phyloP scores from a whole-genome alignment of 2,888 invertebrate genomes.

The Dimorphilus gyrociliatus region DNA sequence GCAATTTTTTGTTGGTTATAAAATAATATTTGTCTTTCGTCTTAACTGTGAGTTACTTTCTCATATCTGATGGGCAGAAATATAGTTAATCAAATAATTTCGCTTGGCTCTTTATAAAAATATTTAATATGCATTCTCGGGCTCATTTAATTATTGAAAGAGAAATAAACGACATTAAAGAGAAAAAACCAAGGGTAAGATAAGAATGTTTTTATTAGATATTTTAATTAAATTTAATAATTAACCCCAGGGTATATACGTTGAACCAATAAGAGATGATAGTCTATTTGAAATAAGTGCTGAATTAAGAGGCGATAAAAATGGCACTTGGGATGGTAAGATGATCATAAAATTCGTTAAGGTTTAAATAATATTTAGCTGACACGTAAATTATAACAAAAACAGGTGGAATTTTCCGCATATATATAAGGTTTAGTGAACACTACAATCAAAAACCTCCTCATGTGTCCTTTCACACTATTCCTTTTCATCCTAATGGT shows the following conservation, averaged over 20 bases:
- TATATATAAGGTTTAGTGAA: conserved; percentile 32
- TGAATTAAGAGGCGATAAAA: conserved; percentile 22
- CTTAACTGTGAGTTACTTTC: no score
- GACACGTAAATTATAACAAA: background rate
- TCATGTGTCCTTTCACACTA: conserved; percentile 28
- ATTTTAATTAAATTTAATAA: background rate
- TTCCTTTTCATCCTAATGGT: conserved; percentile 36
- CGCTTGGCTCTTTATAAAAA: no score
- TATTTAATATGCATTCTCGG: no score
- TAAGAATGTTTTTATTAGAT: no score
- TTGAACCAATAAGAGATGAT: conserved; percentile 20
- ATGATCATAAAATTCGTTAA: background rate
- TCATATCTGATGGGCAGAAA: no score
- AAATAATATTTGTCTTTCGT: no score
- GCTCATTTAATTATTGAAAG: no score
- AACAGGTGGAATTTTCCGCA: conserved; percentile 26
- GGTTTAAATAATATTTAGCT: background rate
- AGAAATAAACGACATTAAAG: no score
- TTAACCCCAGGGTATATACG: conserved; percentile 31
- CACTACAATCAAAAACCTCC: conserved; percentile 25
- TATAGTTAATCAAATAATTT: no score
- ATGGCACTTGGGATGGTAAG: conserved; percentile 29
- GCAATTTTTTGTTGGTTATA: no score
- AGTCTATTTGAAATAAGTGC: conserved; percentile 32
- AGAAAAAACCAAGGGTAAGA: no score